Evolutionary conservation across 1,140 invertebrate species (phyloP).

Genomic region (Dendrolimus punctatus): DNA sequence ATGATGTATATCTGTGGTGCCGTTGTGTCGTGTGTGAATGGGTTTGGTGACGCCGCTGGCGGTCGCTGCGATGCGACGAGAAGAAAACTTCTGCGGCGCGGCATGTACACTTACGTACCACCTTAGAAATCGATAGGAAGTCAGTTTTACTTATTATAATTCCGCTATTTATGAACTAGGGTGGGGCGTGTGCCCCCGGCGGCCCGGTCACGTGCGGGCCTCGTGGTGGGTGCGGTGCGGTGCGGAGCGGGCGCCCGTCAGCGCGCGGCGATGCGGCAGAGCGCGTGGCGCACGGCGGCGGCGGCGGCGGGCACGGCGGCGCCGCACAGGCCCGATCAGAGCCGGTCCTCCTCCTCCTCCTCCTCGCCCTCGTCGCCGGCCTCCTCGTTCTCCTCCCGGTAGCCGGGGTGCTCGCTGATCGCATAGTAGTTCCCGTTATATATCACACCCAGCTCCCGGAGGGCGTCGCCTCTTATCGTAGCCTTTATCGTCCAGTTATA

Average conservation of each 20-base stretch:
- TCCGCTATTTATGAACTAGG: constrained; percentile 59
- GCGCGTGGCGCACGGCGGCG: constrained; percentile 60
- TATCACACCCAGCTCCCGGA: constrained; percentile 92
- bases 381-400: constrained; percentile 89
- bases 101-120: constrained; percentile 30
- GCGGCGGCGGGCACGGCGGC: constrained; percentile 60
- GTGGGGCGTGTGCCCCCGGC: constrained; percentile 12
- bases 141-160: constrained; percentile 63
- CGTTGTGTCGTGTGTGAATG: constrained; percentile 4
- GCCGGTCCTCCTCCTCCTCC: constrained; percentile 84
- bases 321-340: constrained; percentile 76
- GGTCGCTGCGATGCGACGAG: not conserved
- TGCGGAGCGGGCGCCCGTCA: constrained; percentile 33
- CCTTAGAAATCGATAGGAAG: constrained; percentile 65
- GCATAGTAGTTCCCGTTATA: constrained; percentile 97
- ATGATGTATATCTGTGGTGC: constrained; percentile 38
- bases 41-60: constrained; percentile 4
- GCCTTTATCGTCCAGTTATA: constrained; percentile 97
- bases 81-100: constrained; percentile 14
- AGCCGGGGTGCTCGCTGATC: constrained; percentile 93
- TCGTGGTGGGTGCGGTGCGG: constrained; percentile 13
- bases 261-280: constrained; percentile 60
- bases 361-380: constrained; percentile 85
- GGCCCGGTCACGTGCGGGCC: constrained; percentile 12
- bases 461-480: constrained; percentile 90